Base-by-base conservation (phyloP, 2,888 invertebrate species). In the Agonum fuliginosum region DNA sequence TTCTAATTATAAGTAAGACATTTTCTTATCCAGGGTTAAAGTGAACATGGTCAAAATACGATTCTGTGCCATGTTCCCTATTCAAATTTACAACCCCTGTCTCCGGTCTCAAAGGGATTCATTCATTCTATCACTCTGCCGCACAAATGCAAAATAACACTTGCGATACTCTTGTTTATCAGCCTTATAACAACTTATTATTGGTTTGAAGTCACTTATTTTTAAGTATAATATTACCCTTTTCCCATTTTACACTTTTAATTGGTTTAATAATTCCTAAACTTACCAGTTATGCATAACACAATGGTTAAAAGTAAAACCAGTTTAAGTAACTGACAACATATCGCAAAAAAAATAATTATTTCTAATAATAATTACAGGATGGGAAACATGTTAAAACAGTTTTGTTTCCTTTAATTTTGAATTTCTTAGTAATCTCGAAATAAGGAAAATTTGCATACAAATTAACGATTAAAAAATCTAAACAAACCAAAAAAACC, bases 61-160 rank as follows among this genome's bases (percentile, higher is more conserved):
- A 62, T n/a, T 17, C 14, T 62, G 12, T 30, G 10, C 1, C 2
- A 62, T 2, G 34, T 10, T 27, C 58, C 58, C 58, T 62, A 30
- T 62, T 62, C 30, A 30, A 62, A 62, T 62, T 62, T 62, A 62
- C 58, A 27, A 62, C 17, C 58, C 58, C 6, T 5, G 5, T 54
- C 58, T 62, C 58, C 6, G 17, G 5, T 54, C 58, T 62, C 58
- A 62, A 62, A 62, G 58, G 58, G 58, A 30, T 62, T 30, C 27
- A 30, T 62, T 30, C 27, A 54, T 22, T 54, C 54, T 62, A 46
- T 8, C 58, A 17, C 58, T 14, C 58, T 30, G 58, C 6, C 58
- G 34, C 58, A 30, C 14, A 30, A 62, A 62, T 62, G 34, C 30
- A 62, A 62, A 62, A 62, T 30, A 62, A 62, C 58, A 30, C 14